phyloP scores from a whole-genome alignment of 2,113 vertebrate species.

The Promerops cafer region DNA sequence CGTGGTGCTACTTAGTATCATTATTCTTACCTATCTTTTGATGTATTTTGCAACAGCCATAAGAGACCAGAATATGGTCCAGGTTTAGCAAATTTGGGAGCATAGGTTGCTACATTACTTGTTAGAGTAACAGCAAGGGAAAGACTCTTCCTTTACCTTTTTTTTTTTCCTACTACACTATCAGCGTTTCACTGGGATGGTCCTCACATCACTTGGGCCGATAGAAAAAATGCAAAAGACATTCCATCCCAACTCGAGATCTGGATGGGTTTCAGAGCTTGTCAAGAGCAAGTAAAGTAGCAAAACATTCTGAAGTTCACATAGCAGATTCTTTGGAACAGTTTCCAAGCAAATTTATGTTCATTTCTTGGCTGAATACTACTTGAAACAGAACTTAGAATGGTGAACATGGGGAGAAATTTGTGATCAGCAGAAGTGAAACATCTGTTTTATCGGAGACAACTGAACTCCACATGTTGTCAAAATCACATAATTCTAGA shows the following conservation, averaged over 20 bases:
- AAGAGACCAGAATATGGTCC: background rate
- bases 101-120: background rate
- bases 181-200: background rate
- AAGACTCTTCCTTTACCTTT: background rate
- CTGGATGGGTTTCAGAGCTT: background rate
- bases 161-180: background rate
- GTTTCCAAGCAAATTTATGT: conserved; percentile 24
- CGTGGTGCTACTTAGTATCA: background rate
- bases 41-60: background rate
- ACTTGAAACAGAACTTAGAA: conserved; percentile 5
- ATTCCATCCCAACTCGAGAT: background rate
- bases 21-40: background rate
- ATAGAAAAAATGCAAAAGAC: background rate
- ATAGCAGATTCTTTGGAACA: background rate
- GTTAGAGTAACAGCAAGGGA: background rate
- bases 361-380: conserved; percentile 4
- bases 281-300: background rate
- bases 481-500: conserved; percentile 31
- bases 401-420: background rate
- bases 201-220: background rate
- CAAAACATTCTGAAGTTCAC: background rate
- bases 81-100: background rate
- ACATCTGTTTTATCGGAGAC: background rate
- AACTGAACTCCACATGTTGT: conserved; percentile 32
- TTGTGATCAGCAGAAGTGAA: conserved; percentile 31